Percentiles rank a stretch among this genome's conserved stretches.
These are phyloP conservation scores for Calypte anna DNA, from an alignment of 2,113 vertebrate species.

Conservation along the genomic window DNA sequence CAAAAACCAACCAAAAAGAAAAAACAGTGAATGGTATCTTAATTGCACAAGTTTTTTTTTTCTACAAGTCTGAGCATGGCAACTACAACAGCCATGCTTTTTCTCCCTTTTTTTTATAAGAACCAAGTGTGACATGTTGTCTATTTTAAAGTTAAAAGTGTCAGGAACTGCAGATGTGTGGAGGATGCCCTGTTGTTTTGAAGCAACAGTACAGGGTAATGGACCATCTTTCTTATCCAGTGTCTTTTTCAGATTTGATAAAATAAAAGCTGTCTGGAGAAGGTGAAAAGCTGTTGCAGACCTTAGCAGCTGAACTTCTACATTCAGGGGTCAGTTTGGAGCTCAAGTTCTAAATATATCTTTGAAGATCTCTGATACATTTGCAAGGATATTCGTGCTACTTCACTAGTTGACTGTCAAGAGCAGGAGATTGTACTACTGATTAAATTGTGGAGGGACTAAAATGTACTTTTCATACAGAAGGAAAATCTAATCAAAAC, in stretches of 20 bases:
- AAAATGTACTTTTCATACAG: background rate
- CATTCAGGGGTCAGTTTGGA: background rate
- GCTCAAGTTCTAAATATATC: background rate
- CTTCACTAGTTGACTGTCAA: background rate
- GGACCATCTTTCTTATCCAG: background rate
- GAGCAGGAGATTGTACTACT: background rate
- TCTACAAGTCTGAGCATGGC: slow-evolving; percentile 39
- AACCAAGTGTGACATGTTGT: background rate
- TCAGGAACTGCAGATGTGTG: background rate
- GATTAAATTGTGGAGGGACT: background rate
- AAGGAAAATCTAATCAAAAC: background rate
- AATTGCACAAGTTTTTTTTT: slow-evolving; percentile 37
- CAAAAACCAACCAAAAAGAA: slow-evolving; percentile 1
- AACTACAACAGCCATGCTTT: background rate
- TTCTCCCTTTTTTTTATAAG: background rate
- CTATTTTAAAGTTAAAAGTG: background rate
- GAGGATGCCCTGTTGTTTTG: background rate
- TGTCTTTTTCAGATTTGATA: background rate
- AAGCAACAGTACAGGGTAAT: background rate
- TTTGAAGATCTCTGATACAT: background rate
- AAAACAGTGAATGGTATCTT: slow-evolving; percentile 38
- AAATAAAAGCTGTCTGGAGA: background rate
- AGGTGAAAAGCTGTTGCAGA: background rate
- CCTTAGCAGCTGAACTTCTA: background rate
- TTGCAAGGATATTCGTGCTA: background rate